Evolutionary conservation across 2,113 vertebrate species (phyloP).

Genomic region (Limanda limanda): DNA sequence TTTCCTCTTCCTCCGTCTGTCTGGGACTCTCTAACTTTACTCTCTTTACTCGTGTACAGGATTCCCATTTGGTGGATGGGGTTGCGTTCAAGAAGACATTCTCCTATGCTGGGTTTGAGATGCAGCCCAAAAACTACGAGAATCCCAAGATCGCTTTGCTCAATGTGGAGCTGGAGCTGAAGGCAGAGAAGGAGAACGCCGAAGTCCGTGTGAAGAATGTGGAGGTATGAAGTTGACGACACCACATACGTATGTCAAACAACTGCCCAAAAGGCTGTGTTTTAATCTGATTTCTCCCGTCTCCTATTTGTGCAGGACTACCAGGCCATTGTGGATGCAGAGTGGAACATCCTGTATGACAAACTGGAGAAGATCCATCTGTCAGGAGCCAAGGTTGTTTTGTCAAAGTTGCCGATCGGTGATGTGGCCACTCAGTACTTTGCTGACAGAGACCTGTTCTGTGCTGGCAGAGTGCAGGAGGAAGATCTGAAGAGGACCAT

Average conservation of each 20-base stretch:
- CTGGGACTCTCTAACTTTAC: not conserved
- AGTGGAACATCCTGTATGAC: slow-evolving; percentile 98
- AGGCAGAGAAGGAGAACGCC: slow-evolving; percentile 97
- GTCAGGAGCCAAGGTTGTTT: slow-evolving; percentile 94
- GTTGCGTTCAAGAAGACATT: slow-evolving; percentile 99
- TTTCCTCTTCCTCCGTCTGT: not conserved
- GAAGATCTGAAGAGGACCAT: slow-evolving; percentile 97
- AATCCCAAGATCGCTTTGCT: slow-evolving; percentile 91
- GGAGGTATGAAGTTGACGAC: slow-evolving; percentile 79
- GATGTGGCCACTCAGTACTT: slow-evolving; percentile 98
- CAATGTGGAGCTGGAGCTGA: slow-evolving; percentile 96
- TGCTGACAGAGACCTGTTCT: slow-evolving; percentile 97
- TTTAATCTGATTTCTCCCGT: too few relatives aligned
- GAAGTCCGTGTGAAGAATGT: slow-evolving; percentile 93
- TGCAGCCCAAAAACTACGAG: slow-evolving; percentile 96
- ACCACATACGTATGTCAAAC: not conserved
- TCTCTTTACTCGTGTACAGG: slow-evolving; percentile 74
- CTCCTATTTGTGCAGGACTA: slow-evolving; percentile 87
- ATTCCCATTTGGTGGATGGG: slow-evolving; percentile 92
- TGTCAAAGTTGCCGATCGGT: slow-evolving; percentile 95
- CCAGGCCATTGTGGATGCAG: slow-evolving; percentile 97
- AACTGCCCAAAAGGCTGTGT: not conserved
- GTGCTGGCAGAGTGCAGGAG: slow-evolving; percentile 93
- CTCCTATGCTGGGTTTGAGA: slow-evolving; percentile 97
- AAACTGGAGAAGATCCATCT: slow-evolving; percentile 93